These are phyloP conservation scores for Vidua chalybeata DNA, from an alignment of 2,113 vertebrate species.

Conservation along the genomic window DNA sequence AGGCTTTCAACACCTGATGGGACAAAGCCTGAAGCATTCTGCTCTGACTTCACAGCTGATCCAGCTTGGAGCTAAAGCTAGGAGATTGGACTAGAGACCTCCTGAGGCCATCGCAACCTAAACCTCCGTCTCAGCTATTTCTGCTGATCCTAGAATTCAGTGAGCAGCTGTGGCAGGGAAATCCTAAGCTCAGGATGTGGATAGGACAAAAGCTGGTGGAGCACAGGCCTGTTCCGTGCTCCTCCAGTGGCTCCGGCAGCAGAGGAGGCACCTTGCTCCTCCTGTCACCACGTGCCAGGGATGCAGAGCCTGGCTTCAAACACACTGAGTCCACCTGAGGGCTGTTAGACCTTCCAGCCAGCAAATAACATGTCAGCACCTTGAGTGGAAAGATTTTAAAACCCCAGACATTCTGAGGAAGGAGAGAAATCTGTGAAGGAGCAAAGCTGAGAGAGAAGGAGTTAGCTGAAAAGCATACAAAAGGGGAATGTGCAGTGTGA, in stretches of 20 bases:
- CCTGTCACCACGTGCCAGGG: rapidly evolving
- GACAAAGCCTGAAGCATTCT: background rate
- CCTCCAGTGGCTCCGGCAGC: background rate
- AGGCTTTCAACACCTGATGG: background rate
- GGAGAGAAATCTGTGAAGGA: background rate
- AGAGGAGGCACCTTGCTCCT: background rate
- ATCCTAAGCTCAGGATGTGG: background rate
- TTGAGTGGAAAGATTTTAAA: background rate
- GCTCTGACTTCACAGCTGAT: background rate
- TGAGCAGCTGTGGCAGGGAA: background rate
- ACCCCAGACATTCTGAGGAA: background rate
- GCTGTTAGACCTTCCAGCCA: background rate
- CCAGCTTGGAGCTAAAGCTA: background rate
- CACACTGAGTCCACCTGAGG: background rate
- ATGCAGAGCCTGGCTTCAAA: background rate
- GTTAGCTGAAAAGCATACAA: background rate
- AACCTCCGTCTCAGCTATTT: background rate
- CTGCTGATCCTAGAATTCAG: background rate
- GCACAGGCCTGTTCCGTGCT: background rate
- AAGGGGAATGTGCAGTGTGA: background rate
- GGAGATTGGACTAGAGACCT: background rate
- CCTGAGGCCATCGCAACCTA: background rate
- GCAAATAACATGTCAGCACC: background rate
- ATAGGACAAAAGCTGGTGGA: background rate
- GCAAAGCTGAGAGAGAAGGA: background rate